Evolutionary conservation across 2,113 vertebrate species (phyloP).

Genomic region (Lagenorhynchus albirostris): DNA sequence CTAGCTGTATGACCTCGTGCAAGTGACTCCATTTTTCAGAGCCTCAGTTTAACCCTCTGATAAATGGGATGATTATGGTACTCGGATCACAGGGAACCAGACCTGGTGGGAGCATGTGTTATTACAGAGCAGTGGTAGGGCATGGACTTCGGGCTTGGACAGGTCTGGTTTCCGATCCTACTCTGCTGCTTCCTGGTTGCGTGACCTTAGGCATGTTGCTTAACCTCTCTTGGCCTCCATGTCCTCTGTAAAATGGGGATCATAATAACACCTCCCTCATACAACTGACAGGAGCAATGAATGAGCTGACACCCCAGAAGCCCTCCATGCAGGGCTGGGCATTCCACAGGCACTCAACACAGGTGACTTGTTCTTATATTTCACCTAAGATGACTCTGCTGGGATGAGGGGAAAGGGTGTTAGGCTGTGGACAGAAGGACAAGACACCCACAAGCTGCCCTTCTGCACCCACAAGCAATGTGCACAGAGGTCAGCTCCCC

Average conservation of each 20-base stretch:
- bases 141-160: neutral
- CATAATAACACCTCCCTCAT: accelerated
- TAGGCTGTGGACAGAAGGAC: accelerated
- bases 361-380: accelerated
- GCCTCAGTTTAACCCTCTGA: neutral
- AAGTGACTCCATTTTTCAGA: too few relatives aligned
- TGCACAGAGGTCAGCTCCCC: neutral
- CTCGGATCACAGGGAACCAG: neutral
- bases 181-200: neutral
- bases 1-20: accelerated
- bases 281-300: neutral
- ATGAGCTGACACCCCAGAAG: neutral
- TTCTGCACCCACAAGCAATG: neutral
- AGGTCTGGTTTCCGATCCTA: neutral
- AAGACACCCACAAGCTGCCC: accelerated
- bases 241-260: neutral
- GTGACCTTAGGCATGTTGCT: neutral
- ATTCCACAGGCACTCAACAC: neutral
- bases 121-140: neutral
- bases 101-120: neutral
- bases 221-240: neutral
- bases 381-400: accelerated
- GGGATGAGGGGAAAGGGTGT: neutral
- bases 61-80: neutral
- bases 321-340: accelerated